phyloP scores from a whole-genome alignment of 64 coral and sea anemone species.

The Montipora sp. region DNA sequence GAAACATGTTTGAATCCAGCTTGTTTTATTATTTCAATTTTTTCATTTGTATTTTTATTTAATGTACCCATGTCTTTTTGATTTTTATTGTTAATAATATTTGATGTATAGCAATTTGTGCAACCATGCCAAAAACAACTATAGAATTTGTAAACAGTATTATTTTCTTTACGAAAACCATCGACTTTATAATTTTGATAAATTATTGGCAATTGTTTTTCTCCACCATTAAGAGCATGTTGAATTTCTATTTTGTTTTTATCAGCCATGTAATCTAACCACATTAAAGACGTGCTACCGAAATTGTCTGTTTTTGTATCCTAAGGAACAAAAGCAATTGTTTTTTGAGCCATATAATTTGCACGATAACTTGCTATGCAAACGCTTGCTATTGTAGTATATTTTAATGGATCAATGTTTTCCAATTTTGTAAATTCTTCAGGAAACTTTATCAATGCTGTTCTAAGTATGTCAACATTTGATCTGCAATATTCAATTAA shows the following conservation, averaged over 20 bases:
- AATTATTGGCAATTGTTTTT: neutral
- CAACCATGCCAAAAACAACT: conserved; percentile 48
- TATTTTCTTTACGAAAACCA: neutral
- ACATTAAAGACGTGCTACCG: conserved; percentile 7
- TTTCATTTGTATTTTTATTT: too few species aligned
- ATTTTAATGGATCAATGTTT: neutral
- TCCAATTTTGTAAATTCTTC: neutral
- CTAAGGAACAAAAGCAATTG: neutral
- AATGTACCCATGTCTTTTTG: too few species aligned
- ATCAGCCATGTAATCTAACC: neutral
- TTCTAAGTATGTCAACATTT: conserved; percentile 1
- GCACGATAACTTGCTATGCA: conserved; percentile 19
- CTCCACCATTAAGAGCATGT: conserved; percentile 16
- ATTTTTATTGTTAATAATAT: conserved; percentile 21
- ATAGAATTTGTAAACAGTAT: conserved; percentile 32
- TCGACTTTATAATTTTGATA: conserved; percentile 15
- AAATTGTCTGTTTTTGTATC: neutral
- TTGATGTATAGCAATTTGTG: neutral
- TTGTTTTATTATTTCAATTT: too few species aligned
- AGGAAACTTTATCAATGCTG: neutral
- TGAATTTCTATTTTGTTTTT: neutral
- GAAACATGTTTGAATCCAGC: too few species aligned
- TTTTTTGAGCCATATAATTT: neutral
- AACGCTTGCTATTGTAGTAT: conserved; percentile 1
- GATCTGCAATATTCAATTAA: conserved; percentile 12